These are phyloP conservation scores for Taeniopygia guttata DNA, from an alignment of 2,797 vertebrate genomes.

Conservation along the genomic window DNA sequence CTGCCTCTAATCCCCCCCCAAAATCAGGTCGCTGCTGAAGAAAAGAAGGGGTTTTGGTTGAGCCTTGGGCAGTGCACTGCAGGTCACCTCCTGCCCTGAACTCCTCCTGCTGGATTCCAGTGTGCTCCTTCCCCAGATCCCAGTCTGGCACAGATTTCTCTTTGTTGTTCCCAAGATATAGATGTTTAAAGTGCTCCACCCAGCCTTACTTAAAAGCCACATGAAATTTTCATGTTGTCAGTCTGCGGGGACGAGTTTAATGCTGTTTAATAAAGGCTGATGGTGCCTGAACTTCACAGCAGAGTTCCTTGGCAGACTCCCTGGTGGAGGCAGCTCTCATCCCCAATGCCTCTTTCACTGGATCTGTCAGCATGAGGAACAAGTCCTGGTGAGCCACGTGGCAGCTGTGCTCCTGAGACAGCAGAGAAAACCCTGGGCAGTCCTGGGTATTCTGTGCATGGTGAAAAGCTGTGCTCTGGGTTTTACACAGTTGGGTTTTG, in stretches of 20 bases:
- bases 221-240: slow-evolving; percentile 20
- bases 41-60: neutral
- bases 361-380: neutral
- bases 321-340: neutral
- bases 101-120: neutral
- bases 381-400: neutral
- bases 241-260: neutral
- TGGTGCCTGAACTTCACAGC: neutral
- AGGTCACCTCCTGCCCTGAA: neutral
- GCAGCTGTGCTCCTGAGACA: neutral
- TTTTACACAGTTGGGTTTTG: neutral
- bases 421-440: neutral
- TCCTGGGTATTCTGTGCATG: neutral
- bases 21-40: neutral
- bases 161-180: neutral
- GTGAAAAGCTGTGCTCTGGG: neutral
- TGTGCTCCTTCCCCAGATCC: neutral
- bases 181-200: neutral
- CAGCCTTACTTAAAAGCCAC: neutral
- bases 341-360: neutral
- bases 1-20: neutral
- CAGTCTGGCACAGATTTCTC: neutral
- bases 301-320: neutral
- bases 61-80: neutral
- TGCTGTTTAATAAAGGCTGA: slow-evolving; percentile 22